Base-by-base conservation (phyloP, 2,888 invertebrate genomes). In the Cylloceria caligata region DNA sequence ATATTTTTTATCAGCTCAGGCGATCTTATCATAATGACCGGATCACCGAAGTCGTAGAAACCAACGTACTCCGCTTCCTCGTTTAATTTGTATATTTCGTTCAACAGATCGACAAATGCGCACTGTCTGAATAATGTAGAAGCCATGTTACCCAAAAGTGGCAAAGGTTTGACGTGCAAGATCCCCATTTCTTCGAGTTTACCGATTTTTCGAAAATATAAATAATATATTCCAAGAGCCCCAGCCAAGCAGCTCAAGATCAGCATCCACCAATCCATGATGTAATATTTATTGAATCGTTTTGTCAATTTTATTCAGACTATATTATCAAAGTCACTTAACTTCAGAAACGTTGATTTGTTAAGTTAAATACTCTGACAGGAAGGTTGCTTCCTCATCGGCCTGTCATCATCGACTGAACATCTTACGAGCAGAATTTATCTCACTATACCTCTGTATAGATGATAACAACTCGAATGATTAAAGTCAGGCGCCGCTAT, bases 1-100 rank as follows among this genome's bases (percentile, higher is more conserved):
- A 92, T 83, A 4, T 75, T 83, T 80, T 91, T 89, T 9, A 92
- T 88, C 7, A 92, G 78, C 7, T 92, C 91, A 0, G 88, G 86
- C 83, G 91, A 92, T 16, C 89, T 86, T 0, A 93, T 36, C 65
- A 92, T 4, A 1, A 91, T 65, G 0, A 86, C 72, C 0, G 90
- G 90, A 2, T 71, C 82, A 4, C 36, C 75, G 60, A 92, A 87
- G 6, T 90, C 89, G 68, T 88, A 90, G 21, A 88, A 83, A 5
- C 88, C 92, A 0, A 88, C 84, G 82, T 89, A 90, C n/a, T 87
- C 89, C 0, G 88, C 87, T 0, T 88, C 77, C 0, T 84, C 80
- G 9, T 83, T 42, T 9, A 80, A 4, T 1, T 88, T 69, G 77
- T 90, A 90, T 3, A 76, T 9, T 0, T 52, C n/a, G 7, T 55